Base-by-base conservation (phyloP, 1,140 invertebrate genomes). In the Sweltsa coloradensis region DNA sequence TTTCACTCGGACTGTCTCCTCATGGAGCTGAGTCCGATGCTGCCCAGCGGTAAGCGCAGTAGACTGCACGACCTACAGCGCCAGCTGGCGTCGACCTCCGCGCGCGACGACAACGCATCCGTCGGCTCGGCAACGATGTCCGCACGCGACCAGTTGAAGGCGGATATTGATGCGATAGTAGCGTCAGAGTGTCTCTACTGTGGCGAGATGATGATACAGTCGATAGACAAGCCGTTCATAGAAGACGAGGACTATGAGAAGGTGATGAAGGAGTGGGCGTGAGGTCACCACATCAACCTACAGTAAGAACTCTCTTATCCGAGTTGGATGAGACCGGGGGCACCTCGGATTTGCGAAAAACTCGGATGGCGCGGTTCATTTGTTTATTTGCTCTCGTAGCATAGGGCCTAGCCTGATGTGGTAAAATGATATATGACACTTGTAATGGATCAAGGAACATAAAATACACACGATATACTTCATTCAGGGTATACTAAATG, bases 1-100 rank as follows among this genome's bases (percentile, higher is more conserved):
- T 97, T 97, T 65, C 95, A 99, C 64, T 76, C 77, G 22, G 90
- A 96, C 65, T 99, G 95, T 66, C 70, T 98, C 1, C 14, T 85
- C 6, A 72, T 76, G 22, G 84, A 92, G 60, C 70, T 94, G 13
- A 71, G 76, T 42, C 83, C 83, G 1, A 73, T 81, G 57, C 63
- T 93, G 7, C 60, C 64, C 16, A 51, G 57, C 16, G 61, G 63
- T 4, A 67, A 67, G 49, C 63, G 57, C 49, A 62, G 58, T n/a
- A 57, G 63, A 41, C 63, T 78, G 5, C 61, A 65, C n/a, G 69
- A 72, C 25, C 59, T 76, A 22, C 60, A 67, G 75, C 60, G 63
- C 73, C 69, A 54, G 75, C 67, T 52, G 72, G 68, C 51, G 72
- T 62, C 60, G 78, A 70, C 73, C 0, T 63, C 60, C 6, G 71